Evolutionary conservation across 2,113 vertebrate species (phyloP).

Genomic region (Poicephalus gulielmi): DNA sequence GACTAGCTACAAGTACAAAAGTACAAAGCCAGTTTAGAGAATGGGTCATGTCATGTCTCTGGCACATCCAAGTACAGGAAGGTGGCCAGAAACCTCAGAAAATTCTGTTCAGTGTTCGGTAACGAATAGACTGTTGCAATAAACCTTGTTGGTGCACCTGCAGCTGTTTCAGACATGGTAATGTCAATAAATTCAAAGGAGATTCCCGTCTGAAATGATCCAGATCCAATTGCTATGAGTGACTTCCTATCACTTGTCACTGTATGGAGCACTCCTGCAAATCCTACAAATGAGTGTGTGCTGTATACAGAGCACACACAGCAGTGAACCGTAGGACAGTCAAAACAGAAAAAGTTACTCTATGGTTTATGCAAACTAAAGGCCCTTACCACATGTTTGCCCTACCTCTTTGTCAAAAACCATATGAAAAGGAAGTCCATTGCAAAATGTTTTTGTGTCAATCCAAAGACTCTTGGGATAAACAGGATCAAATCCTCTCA

Average conservation of each 20-base stretch:
- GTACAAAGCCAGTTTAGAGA: not conserved
- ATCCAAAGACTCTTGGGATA: slow-evolving; percentile 79
- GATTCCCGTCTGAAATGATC: not conserved
- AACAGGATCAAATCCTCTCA: slow-evolving; percentile 77
- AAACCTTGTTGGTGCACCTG: not conserved
- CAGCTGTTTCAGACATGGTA: not conserved
- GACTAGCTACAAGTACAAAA: not conserved
- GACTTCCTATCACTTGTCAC: not conserved
- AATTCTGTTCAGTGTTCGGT: not conserved
- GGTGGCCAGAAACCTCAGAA: not conserved
- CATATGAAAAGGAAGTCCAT: slow-evolving; percentile 81
- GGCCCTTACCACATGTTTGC: not conserved
- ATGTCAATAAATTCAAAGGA: not conserved
- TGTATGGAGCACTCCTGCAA: not conserved
- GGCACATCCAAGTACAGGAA: not conserved
- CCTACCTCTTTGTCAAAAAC: slow-evolving; percentile 83
- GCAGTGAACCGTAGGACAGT: not conserved
- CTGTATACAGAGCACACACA: not conserved
- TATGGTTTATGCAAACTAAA: not conserved
- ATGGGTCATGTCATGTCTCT: not conserved
- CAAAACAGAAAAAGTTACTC: not conserved
- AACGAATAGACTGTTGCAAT: not conserved
- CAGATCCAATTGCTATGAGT: not conserved
- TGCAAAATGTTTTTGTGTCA: slow-evolving; percentile 80
- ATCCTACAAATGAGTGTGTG: fast-evolving